These are phyloP conservation scores for Melinaea menophilus DNA, from an alignment of 2,888 invertebrate species.

Conservation along the genomic window DNA sequence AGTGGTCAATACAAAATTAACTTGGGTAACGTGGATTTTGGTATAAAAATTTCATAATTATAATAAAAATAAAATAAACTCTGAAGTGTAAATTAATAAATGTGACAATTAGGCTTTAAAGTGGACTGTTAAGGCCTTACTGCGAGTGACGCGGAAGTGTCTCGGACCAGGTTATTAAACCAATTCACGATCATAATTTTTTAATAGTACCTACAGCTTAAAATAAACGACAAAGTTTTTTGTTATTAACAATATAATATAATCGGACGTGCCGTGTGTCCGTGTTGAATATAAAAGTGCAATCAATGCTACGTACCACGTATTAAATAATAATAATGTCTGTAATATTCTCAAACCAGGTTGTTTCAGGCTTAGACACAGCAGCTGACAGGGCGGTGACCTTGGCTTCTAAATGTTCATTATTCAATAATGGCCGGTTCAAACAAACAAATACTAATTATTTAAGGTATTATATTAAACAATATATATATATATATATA, in stretches of 20 bases:
- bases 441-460: too few relatives aligned
- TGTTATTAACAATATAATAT: too few relatives aligned
- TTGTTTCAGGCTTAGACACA: constrained; percentile 19
- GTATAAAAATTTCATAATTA: too few relatives aligned
- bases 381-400: constrained; percentile 22
- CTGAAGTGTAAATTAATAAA: constrained; percentile 2
- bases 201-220: too few relatives aligned
- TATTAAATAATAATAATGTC: neutral
- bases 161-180: constrained; percentile 28
- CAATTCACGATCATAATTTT: constrained; percentile 17
- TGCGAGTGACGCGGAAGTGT: constrained; percentile 34
- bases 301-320: neutral
- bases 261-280: too few relatives aligned
- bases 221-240: too few relatives aligned
- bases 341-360: constrained; percentile 5
- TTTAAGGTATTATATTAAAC: too few relatives aligned
- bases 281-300: neutral
- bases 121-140: constrained; percentile 16
- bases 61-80: neutral
- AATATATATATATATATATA: too few relatives aligned
- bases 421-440: constrained; percentile 20
- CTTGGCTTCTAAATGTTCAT: constrained; percentile 26
- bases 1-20: too few relatives aligned
- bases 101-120: constrained; percentile 6
- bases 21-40: too few relatives aligned